Conservation (phyloP, 2,797 vertebrate species). For the Acipenser ruthenus region DNA sequence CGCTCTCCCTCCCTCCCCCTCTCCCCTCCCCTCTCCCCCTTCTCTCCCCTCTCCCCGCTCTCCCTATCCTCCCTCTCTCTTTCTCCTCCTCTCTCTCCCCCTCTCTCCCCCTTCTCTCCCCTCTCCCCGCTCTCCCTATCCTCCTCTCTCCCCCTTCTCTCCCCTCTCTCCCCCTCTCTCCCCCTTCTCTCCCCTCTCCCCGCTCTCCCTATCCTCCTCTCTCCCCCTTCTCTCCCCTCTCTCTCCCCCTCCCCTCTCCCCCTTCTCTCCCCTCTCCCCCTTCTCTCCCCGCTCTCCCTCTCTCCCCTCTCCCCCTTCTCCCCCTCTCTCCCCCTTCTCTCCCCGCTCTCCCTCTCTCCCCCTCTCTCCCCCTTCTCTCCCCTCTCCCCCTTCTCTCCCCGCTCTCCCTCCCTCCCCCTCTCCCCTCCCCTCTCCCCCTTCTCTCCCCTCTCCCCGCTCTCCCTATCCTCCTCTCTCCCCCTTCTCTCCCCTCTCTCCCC, state of each 20-base stretch:
- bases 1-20: too few relatives aligned
- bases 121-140: background rate
- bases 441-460: background rate
- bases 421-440: background rate
- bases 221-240: background rate
- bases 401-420: too few relatives aligned
- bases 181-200: background rate
- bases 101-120: background rate
- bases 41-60: background rate
- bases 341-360: too few relatives aligned
- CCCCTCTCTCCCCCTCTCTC: background rate
- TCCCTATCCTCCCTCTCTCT: too few relatives aligned
- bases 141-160: too few relatives aligned
- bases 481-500: background rate
- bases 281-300: background rate
- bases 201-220: too few relatives aligned
- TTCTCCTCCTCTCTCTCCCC: too few relatives aligned
- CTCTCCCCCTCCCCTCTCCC: background rate
- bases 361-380: background rate
- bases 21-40: background rate
- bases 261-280: conserved; percentile 3
- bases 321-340: too few relatives aligned
- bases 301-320: background rate
- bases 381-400: background rate
- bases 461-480: too few relatives aligned